Percentiles rank a stretch among this genome's conserved stretches.
Evolutionary conservation across 1,140 invertebrate genomes (phyloP).

Genomic region (Calliphora vicina): DNA sequence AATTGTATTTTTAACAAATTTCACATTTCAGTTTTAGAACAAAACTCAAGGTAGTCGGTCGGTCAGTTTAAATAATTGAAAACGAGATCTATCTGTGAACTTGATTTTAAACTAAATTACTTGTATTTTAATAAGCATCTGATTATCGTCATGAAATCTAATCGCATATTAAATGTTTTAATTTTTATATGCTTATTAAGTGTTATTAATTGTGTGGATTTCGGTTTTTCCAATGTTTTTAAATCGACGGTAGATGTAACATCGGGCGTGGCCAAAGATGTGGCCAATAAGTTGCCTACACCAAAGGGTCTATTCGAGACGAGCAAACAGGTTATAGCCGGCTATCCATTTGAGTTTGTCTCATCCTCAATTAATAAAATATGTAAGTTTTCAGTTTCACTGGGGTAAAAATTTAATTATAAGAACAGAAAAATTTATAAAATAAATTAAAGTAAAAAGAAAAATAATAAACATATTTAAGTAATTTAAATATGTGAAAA

Average conservation of each 20-base stretch:
- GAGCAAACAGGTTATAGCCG: conserved; percentile 55
- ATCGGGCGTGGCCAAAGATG: conserved; percentile 41
- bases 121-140: not conserved
- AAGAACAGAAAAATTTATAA: too few relatives aligned
- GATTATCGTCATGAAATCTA: not conserved
- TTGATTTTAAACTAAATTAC: not conserved
- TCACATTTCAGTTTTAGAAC: not conserved
- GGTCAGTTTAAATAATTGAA: not conserved
- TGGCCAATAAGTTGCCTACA: conserved; percentile 51
- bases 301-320: conserved; percentile 51
- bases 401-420: not conserved
- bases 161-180: not conserved
- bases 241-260: conserved; percentile 43
- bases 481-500: too few relatives aligned
- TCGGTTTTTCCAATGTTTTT: conserved; percentile 39
- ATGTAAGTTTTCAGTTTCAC: conserved; percentile 49
- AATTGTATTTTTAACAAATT: not conserved
- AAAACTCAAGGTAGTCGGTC: not conserved
- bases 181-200: not conserved
- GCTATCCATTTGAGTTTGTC: conserved; percentile 57
- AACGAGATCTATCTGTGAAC: too few relatives aligned
- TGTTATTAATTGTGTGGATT: not conserved
- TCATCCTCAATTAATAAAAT: conserved; percentile 50
- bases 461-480: too few relatives aligned
- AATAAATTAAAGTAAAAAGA: too few relatives aligned